These are phyloP conservation scores for Ursus arctos DNA, from an alignment of 2,113 vertebrate species.

Conservation along the genomic window DNA sequence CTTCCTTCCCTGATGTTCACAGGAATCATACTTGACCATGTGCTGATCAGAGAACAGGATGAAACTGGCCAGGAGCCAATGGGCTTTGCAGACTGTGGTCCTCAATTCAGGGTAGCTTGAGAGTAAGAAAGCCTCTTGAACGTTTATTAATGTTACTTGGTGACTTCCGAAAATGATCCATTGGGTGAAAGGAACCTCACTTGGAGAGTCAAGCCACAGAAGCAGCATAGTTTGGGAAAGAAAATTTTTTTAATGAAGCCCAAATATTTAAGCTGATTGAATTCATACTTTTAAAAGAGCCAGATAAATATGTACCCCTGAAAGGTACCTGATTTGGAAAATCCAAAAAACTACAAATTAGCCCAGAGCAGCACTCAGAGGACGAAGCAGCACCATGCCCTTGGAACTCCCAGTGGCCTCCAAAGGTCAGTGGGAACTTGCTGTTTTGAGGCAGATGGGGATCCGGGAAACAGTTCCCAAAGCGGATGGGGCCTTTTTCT, in stretches of 20 bases:
- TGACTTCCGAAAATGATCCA: background rate
- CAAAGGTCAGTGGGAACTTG: background rate
- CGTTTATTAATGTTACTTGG: background rate
- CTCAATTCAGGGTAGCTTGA: background rate
- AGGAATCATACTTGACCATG: background rate
- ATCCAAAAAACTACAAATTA: background rate
- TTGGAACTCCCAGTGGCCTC: background rate
- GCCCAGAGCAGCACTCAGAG: background rate
- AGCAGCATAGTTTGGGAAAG: background rate
- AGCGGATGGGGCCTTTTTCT: background rate
- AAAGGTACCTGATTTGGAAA: slow-evolving; percentile 34
- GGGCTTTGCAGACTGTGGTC: background rate
- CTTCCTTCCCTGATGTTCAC: background rate
- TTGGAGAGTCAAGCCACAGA: slow-evolving; percentile 12
- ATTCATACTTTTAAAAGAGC: background rate
- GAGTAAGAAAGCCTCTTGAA: background rate
- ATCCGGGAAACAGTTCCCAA: background rate
- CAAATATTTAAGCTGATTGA: slow-evolving; percentile 29
- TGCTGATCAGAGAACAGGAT: background rate
- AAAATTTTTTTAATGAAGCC: background rate
- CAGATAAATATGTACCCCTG: background rate
- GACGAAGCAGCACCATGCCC: background rate
- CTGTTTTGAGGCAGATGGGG: background rate
- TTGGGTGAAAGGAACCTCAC: background rate
- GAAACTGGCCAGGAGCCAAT: background rate